A percentile compares a stretch with the other conserved stretches of the same genome.
phyloP scores from a whole-genome alignment of 2,888 invertebrate genomes.

The Apotomis betuletana region DNA sequence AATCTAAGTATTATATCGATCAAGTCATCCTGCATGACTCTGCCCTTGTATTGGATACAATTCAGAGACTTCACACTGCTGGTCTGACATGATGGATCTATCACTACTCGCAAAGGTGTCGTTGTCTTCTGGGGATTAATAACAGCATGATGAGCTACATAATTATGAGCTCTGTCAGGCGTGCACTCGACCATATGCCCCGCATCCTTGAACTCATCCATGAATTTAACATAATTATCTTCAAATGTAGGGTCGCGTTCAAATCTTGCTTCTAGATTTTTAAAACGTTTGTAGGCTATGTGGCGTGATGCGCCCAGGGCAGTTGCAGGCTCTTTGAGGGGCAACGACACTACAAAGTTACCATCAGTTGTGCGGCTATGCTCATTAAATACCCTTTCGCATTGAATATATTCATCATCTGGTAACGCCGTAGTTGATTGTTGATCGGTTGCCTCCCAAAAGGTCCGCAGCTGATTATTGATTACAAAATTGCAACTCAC shows the following conservation, averaged over 20 bases:
- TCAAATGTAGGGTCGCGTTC: no score
- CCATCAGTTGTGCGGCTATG: slow-evolving; percentile 34
- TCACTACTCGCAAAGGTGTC: slow-evolving; percentile 33
- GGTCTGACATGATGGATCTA: slow-evolving; percentile 25
- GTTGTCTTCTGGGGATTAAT: slow-evolving; percentile 9
- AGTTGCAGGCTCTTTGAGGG: slow-evolving; percentile 10
- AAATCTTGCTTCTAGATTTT: no score
- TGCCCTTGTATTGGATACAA: slow-evolving; percentile 36
- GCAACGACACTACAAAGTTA: slow-evolving; percentile 32
- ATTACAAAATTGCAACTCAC: slow-evolving; percentile 6
- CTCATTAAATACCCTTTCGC: slow-evolving; percentile 27
- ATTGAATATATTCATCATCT: slow-evolving; percentile 31
- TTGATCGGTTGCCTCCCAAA: slow-evolving; percentile 3
- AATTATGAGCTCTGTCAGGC: no score
- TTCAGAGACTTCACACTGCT: slow-evolving; percentile 32
- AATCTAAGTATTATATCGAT: slow-evolving; percentile 35
- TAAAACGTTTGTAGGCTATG: no score
- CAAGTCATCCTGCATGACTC: slow-evolving; percentile 33
- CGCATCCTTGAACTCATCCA: no score
- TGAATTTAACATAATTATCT: no score
- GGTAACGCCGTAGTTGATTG: slow-evolving; percentile 2
- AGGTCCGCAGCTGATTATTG: slow-evolving; percentile 4
- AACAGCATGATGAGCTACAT: slow-evolving; percentile 32
- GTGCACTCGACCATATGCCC: no score
- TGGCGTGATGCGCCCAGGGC: slow-evolving; percentile 17